phyloP scores from a whole-genome alignment of 1,140 invertebrate genomes.

The Formica selysi region DNA sequence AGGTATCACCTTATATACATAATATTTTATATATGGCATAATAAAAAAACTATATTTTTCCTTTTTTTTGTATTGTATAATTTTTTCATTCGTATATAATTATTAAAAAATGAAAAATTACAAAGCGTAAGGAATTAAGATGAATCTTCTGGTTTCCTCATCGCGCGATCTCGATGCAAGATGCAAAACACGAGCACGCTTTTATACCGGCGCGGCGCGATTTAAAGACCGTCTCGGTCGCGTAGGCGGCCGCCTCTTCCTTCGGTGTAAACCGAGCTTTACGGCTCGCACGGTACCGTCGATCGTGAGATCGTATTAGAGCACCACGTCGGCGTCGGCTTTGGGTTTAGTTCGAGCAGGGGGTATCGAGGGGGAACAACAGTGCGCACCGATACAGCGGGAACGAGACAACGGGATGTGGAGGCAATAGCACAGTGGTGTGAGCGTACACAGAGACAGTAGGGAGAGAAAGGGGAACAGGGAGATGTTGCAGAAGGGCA shows the following conservation, averaged over 20 bases:
- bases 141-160: neutral
- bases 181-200: slow-evolving; percentile 20
- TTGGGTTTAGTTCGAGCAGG: slow-evolving; percentile 57
- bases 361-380: slow-evolving; percentile 35
- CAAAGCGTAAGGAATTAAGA: neutral
- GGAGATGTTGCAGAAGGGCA: slow-evolving; percentile 73
- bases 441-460: slow-evolving; percentile 40
- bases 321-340: slow-evolving; percentile 65
- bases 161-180: slow-evolving; percentile 17
- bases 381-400: slow-evolving; percentile 43
- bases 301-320: slow-evolving; percentile 77
- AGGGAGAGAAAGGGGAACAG: neutral
- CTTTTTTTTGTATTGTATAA: neutral
- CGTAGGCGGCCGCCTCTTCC: slow-evolving; percentile 67
- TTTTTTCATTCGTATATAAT: neutral
- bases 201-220: slow-evolving; percentile 50
- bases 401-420: slow-evolving; percentile 20
- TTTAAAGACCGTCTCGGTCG: slow-evolving; percentile 69
- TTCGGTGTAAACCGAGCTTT: slow-evolving; percentile 75
- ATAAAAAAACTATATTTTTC: neutral
- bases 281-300: slow-evolving; percentile 68
- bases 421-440: slow-evolving; percentile 19
- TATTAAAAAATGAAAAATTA: neutral
- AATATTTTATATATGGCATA: neutral
- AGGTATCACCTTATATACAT: too few species aligned